Percentiles rank a stretch among this genome's conserved stretches.
Conservation (phyloP, 2,888 invertebrate species). For the Drosophila multiciliata region DNA sequence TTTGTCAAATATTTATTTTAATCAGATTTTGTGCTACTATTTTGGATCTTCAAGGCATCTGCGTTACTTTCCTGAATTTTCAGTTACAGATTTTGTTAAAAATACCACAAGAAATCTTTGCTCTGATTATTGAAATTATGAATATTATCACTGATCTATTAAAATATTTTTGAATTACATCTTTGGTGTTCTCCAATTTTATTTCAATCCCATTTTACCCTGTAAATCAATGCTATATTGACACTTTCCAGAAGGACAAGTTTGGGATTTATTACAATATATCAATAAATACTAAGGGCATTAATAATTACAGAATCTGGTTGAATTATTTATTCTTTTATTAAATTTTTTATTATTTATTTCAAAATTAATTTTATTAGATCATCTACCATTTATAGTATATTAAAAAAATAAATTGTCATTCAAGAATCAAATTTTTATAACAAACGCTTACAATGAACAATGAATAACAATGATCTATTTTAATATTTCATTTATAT, state of each 20-base stretch:
- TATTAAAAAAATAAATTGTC: too few relatives aligned
- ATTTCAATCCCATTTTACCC: background rate
- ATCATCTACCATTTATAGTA: background rate
- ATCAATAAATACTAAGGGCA: too few relatives aligned
- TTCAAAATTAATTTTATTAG: background rate
- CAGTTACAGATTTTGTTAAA: background rate
- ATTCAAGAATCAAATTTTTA: background rate
- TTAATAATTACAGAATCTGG: background rate
- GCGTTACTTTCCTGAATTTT: background rate
- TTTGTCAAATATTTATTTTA: background rate
- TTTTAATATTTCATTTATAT: background rate
- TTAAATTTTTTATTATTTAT: background rate
- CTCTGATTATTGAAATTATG: background rate
- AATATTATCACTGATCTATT: background rate
- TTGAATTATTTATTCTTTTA: background rate
- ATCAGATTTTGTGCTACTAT: background rate
- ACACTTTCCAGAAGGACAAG: background rate
- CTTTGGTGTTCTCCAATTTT: background rate
- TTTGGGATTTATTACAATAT: background rate
- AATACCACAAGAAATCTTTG: background rate
- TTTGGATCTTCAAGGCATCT: background rate
- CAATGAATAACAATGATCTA: background rate
- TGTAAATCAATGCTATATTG: background rate
- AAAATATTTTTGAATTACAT: accelerated
- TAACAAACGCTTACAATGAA: background rate